Conservation (phyloP, 2,113 vertebrate species). For the Conger conger region DNA sequence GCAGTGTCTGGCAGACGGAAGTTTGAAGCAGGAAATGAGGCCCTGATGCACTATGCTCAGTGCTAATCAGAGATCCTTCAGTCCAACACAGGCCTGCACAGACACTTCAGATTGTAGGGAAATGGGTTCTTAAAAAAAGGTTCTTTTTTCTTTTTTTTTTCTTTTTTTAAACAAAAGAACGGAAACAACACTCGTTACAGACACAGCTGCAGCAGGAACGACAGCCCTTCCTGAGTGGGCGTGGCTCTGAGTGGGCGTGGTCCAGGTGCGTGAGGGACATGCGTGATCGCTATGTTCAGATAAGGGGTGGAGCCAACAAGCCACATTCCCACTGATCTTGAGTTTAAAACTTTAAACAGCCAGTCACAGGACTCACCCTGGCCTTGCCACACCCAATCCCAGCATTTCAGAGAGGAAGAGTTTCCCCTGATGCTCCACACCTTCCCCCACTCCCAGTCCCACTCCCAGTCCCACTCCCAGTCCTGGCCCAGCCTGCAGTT, state of each 20-base stretch:
- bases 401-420: neutral
- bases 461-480: neutral
- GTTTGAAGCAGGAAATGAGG: conserved; percentile 6
- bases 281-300: neutral
- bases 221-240: too few relatives aligned
- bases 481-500: neutral
- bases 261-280: neutral
- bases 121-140: neutral
- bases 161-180: too few relatives aligned
- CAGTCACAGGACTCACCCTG: too few relatives aligned
- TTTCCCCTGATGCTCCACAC: neutral
- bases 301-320: neutral
- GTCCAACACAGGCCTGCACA: neutral
- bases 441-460: neutral
- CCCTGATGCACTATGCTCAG: too few relatives aligned
- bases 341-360: too few relatives aligned
- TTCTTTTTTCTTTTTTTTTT: too few relatives aligned
- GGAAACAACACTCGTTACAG: too few relatives aligned
- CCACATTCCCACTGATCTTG: neutral
- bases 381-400: too few relatives aligned
- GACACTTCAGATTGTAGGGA: neutral
- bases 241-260: too few relatives aligned
- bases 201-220: too few relatives aligned
- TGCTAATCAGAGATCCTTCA: neutral
- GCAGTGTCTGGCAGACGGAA: conserved; percentile 52